Base-by-base conservation (phyloP, 2,888 invertebrate species). In the Spilarctia lutea region DNA sequence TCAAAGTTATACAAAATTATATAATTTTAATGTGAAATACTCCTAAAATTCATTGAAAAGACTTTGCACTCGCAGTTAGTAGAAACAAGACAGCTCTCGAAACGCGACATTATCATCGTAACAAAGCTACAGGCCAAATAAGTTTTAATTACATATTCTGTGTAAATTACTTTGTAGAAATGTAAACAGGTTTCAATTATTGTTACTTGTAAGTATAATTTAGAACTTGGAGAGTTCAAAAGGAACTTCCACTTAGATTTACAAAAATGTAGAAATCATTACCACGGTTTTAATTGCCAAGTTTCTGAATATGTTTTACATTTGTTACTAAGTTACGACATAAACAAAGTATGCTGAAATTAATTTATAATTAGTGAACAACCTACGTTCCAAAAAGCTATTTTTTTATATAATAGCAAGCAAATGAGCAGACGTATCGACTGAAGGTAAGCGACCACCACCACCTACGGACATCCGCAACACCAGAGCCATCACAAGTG, bases 141-240 rank as follows among this genome's bases (percentile, higher is more conserved):
- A 72, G 72, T 72, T 67, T 48, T 67, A 67, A 67, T 68, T 68
- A 39, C 67, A 72, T 30, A 42, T 27, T 56, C 13, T 42, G 42
- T 68, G 66, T 20, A 39, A 39, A 70, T 35, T 39, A 24, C 35
- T 27, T 35, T 39, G 70, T 27, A 70, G n/a, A 60, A 56, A 56
- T 70, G 60, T 10, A n/a, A 68, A 68, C 68, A 48, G 30, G 24
- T 48, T 30, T 24, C 27, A 56, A 56, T 56, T 69, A 69, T 56
- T 18, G 56, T n/a, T 18, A 35, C 60, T 60, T 56, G 35, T 56
- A 27, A 42, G 11, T 56, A n/a, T 16, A 67, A 10, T 67, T 13
- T 67, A 30, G 18, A 45, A 67, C 27, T 67, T 42, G 27, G 13
- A 18, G 6, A 67, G 16, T 42, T 18, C 27, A 27, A 67, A 67